A percentile compares a stretch with the other conserved stretches of the same genome.
phyloP scores from a whole-genome alignment of 2,113 vertebrate genomes.

The Coturnix japonica region DNA sequence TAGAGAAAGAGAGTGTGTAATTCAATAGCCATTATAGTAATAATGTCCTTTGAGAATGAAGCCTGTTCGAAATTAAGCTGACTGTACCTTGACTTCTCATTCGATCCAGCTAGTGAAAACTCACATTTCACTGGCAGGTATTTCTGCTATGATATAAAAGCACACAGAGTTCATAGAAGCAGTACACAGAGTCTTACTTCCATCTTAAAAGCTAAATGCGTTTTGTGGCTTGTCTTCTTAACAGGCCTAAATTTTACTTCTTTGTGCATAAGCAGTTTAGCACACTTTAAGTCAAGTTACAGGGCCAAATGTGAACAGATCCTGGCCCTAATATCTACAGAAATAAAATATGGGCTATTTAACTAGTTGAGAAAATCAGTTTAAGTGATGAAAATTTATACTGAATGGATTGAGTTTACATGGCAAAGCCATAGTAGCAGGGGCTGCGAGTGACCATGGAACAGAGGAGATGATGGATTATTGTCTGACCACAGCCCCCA shows the following conservation, averaged over 20 bases:
- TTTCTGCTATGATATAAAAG: background rate
- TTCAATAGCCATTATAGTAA: background rate
- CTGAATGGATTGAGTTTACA: background rate
- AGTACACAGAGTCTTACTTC: background rate
- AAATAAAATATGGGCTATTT: background rate
- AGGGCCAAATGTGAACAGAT: background rate
- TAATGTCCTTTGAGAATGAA: background rate
- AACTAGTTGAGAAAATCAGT: background rate
- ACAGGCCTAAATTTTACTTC: background rate
- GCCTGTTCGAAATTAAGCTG: background rate
- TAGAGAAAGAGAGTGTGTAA: background rate
- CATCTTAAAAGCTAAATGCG: background rate
- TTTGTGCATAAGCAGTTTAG: background rate
- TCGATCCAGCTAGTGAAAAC: background rate
- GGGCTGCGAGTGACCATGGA: background rate
- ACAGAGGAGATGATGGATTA: background rate
- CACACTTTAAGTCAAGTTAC: background rate
- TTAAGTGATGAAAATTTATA: background rate
- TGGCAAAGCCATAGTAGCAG: background rate
- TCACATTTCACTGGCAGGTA: background rate
- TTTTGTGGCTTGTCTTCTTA: background rate
- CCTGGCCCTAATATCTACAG: accelerated
- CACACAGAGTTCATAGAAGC: background rate
- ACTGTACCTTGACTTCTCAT: background rate
- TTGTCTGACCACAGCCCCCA: background rate